phyloP scores from a whole-genome alignment of 1,140 invertebrate species.

The Ceratosolen solmsi region DNA sequence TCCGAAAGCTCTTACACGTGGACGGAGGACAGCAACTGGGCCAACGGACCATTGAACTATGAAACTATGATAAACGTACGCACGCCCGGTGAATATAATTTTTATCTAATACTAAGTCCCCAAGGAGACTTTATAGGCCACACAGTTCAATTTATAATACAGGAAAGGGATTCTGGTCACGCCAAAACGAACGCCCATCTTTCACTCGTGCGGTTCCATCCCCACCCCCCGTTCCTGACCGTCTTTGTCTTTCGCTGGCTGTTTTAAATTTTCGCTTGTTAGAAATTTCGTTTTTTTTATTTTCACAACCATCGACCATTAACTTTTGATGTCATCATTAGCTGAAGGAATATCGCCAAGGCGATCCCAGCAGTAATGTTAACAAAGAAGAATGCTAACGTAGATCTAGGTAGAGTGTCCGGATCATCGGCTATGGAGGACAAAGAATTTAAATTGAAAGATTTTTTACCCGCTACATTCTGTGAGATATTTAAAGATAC shows the following conservation, averaged over 20 bases:
- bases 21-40: slow-evolving; percentile 1
- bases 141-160: slow-evolving; percentile 35
- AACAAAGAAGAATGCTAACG: neutral
- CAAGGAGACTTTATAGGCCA: neutral
- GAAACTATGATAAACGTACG: neutral
- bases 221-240: neutral
- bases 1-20: slow-evolving; percentile 40
- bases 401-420: slow-evolving; percentile 10
- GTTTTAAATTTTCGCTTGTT: slow-evolving; percentile 38
- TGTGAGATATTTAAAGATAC: slow-evolving; percentile 11
- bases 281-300: neutral
- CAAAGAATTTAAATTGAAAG: slow-evolving; percentile 39
- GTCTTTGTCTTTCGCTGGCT: neutral
- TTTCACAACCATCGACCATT: slow-evolving; percentile 16
- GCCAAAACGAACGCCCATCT: slow-evolving; percentile 31
- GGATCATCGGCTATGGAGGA: slow-evolving; percentile 12
- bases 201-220: slow-evolving; percentile 1
- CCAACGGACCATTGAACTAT: slow-evolving; percentile 19
- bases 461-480: slow-evolving; percentile 8
- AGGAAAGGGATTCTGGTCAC: slow-evolving; percentile 48
- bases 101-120: slow-evolving; percentile 10
- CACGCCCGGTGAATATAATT: slow-evolving; percentile 36
- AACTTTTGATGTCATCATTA: slow-evolving; percentile 49
- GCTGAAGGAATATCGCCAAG: neutral
- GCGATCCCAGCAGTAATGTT: neutral